These are phyloP conservation scores for Wiebesia pumilae DNA, from an alignment of 1,140 invertebrate species.

Conservation along the genomic window DNA sequence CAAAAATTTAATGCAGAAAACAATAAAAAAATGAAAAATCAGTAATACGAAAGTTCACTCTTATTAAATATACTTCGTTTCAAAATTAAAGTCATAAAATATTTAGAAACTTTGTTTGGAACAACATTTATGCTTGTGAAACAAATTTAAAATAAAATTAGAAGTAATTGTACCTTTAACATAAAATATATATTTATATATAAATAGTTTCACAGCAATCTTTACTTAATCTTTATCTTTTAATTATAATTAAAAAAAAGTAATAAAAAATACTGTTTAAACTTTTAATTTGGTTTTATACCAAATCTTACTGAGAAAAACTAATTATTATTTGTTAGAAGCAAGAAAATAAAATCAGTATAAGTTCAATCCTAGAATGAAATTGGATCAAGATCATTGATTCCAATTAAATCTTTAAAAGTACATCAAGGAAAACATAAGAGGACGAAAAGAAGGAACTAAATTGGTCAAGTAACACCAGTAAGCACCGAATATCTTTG, in stretches of 20 bases:
- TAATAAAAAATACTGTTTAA: neutral
- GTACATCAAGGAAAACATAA: neutral
- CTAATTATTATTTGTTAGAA: neutral
- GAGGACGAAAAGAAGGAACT: neutral
- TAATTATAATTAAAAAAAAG: neutral
- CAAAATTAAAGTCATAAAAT: neutral
- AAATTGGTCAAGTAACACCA: constrained; percentile 21
- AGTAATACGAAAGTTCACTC: neutral
- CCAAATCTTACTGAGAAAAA: neutral
- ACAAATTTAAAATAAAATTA: too few species aligned
- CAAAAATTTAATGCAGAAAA: neutral
- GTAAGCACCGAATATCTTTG: constrained; percentile 12
- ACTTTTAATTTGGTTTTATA: neutral
- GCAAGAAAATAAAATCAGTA: neutral
- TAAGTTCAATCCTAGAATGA: neutral
- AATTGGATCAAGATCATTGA: constrained; percentile 26
- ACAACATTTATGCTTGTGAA: neutral
- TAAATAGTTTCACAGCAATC: too few species aligned
- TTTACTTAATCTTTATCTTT: too few species aligned
- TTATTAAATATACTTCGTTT: neutral
- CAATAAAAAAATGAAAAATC: neutral
- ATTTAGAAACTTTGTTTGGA: neutral
- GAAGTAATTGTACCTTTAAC: too few species aligned
- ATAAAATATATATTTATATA: too few species aligned
- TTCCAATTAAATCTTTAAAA: constrained; percentile 11